Percentiles rank a stretch among this genome's conserved stretches.
These are phyloP conservation scores for Elephantulus edwardii DNA, from an alignment of 2,113 vertebrate species.

Conservation along the genomic window DNA sequence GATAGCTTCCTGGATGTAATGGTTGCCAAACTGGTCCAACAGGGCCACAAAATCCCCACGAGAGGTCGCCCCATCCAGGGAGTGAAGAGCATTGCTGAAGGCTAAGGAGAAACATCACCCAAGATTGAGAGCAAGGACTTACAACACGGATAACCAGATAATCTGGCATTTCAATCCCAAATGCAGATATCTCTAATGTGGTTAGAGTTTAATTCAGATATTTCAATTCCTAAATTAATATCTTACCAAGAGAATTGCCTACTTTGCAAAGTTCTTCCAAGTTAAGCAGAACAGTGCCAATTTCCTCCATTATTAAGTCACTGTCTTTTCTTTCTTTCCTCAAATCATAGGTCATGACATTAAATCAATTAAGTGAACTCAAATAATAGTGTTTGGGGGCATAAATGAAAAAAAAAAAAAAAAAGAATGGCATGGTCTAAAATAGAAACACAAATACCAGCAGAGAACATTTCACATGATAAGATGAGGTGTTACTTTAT, in stretches of 20 bases:
- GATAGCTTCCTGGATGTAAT: slow-evolving; percentile 97
- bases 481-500: background rate
- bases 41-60: slow-evolving; percentile 94
- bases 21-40: slow-evolving; percentile 96
- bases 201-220: background rate
- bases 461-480: background rate
- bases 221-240: background rate
- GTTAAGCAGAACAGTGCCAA: background rate
- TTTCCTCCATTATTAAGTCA: background rate
- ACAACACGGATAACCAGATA: rapidly evolving
- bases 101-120: slow-evolving; percentile 80
- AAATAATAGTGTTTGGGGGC: slow-evolving; percentile 43
- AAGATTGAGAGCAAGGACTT: background rate
- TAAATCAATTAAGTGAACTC: slow-evolving; percentile 55
- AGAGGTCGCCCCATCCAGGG: slow-evolving; percentile 94
- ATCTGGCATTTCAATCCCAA: background rate
- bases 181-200: background rate
- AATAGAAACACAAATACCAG: slow-evolving; percentile 59
- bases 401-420: background rate
- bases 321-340: background rate
- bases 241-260: background rate
- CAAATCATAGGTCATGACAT: slow-evolving; percentile 40
- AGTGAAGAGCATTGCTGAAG: slow-evolving; percentile 95
- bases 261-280: background rate
- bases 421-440: slow-evolving; percentile 36